Evolutionary conservation across 1,140 invertebrate genomes (phyloP).

Genomic region (Aphelinus atriplicis): DNA sequence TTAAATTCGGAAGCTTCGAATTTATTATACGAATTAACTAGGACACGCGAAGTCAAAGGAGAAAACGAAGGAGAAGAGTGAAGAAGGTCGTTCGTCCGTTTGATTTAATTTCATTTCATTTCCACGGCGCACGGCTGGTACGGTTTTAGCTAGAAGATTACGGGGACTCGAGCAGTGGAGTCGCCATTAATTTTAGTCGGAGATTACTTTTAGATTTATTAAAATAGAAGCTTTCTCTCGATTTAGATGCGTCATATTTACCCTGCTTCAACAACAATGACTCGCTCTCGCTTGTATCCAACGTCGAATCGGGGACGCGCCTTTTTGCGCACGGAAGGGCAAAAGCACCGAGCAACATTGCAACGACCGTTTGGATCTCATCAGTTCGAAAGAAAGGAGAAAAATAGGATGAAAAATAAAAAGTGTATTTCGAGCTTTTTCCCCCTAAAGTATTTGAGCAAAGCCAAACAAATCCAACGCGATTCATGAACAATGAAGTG

Average conservation of each 20-base stretch:
- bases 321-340: too few species aligned
- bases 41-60: not conserved
- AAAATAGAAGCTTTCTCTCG: constrained; percentile 25
- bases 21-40: too few species aligned
- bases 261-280: not conserved
- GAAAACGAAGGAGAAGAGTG: not conserved
- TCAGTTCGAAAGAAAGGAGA: not conserved
- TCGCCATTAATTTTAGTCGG: constrained; percentile 14
- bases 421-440: too few species aligned
- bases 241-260: constrained; percentile 19
- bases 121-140: not conserved
- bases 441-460: too few species aligned
- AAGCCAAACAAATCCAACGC: too few species aligned
- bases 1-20: too few species aligned
- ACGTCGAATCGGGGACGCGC: too few species aligned
- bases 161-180: not conserved
- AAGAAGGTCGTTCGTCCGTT: constrained; percentile 1
- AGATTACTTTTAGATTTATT: constrained; percentile 25
- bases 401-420: not conserved
- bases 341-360: too few species aligned
- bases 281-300: too few species aligned
- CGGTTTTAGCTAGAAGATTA: not conserved
- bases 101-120: not conserved
- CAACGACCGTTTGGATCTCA: too few species aligned
- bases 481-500: too few species aligned